These are phyloP conservation scores for Poecile montanus DNA, from an alignment of 2,797 vertebrate species.

Conservation along the genomic window DNA sequence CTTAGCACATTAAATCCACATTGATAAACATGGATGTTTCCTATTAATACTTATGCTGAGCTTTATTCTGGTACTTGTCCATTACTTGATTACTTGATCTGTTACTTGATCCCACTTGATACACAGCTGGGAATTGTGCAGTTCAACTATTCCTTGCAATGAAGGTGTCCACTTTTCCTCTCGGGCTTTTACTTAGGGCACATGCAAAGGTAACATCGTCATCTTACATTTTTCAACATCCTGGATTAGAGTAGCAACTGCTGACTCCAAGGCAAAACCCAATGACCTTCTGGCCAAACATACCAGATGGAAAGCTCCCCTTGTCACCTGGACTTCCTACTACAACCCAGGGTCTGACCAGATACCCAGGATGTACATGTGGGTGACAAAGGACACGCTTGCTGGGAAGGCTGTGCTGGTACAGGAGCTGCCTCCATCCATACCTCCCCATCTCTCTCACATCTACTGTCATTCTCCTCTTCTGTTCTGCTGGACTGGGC, in stretches of 20 bases:
- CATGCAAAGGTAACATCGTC: neutral
- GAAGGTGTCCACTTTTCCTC: neutral
- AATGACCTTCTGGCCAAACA: neutral
- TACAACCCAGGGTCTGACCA: neutral
- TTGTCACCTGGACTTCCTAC: neutral
- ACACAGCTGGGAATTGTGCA: neutral
- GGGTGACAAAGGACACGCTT: neutral
- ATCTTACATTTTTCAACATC: neutral
- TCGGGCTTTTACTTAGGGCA: neutral
- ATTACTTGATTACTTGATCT: neutral
- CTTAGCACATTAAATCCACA: neutral
- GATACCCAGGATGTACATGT: fast-evolving
- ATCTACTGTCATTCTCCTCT: neutral
- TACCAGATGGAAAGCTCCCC: neutral
- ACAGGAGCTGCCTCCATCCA: neutral
- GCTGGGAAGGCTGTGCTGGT: neutral
- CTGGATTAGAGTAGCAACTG: neutral
- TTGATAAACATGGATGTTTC: neutral
- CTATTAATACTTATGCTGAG: neutral
- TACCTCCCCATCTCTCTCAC: neutral
- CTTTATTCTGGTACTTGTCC: neutral
- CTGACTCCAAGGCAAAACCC: neutral
- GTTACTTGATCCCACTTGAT: neutral
- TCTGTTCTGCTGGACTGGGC: neutral
- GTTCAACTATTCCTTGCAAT: neutral